phyloP scores from a whole-genome alignment of 1,140 invertebrate species.

The Bombus terrestris region DNA sequence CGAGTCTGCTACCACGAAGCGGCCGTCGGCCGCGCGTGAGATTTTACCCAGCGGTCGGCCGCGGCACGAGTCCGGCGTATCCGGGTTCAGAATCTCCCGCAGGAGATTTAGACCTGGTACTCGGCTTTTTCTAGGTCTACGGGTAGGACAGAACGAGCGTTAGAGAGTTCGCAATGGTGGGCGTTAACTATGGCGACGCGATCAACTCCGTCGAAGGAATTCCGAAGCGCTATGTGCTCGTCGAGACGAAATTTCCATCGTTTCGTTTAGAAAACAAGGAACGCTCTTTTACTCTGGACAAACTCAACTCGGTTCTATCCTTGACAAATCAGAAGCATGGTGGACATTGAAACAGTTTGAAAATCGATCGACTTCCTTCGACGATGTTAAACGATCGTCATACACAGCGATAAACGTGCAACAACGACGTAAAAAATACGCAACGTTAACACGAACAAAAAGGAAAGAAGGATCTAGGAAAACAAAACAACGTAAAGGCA shows the following conservation, averaged over 20 bases:
- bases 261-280: background rate
- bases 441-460: conserved; percentile 61
- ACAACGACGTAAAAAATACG: conserved; percentile 75
- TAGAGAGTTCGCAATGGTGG: conserved; percentile 48
- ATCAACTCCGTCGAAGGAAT: conserved; percentile 42
- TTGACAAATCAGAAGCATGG: background rate
- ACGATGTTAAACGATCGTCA: conserved; percentile 53
- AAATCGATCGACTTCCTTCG: conserved; percentile 13
- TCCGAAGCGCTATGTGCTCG: no score
- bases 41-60: conserved; percentile 85
- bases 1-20: conserved; percentile 88
- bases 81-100: conserved; percentile 84
- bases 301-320: background rate
- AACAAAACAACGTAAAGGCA: conserved; percentile 56
- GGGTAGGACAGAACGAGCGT: conserved; percentile 71
- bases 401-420: conserved; percentile 74
- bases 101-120: conserved; percentile 94
- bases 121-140: conserved; percentile 95
- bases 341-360: background rate
- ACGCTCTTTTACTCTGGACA: background rate
- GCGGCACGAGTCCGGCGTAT: conserved; percentile 82
- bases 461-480: conserved; percentile 47
- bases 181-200: background rate
- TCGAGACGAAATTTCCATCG: background rate
- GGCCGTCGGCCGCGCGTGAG: conserved; percentile 88